Conservation (phyloP, 2,888 invertebrate genomes). For the Nomada fabriciana region DNA sequence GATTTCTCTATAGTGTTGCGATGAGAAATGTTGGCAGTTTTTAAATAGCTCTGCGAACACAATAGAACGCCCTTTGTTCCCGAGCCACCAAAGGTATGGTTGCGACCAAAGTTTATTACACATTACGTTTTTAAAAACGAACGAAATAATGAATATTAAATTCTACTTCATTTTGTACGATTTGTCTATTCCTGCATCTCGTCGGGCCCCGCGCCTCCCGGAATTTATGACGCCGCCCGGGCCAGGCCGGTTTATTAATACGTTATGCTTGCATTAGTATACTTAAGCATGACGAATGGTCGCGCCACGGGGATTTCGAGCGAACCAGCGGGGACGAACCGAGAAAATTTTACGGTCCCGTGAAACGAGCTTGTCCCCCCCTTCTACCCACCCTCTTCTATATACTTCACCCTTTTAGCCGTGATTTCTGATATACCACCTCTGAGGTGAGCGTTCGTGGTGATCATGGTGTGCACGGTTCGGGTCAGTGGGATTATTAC, state of each 20-base stretch:
- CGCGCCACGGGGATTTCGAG: slow-evolving; percentile 77
- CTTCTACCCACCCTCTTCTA: not conserved
- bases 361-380: slow-evolving; percentile 39
- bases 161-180: no score
- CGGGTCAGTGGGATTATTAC: slow-evolving; percentile 58
- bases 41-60: no score
- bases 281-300: slow-evolving; percentile 84
- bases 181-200: no score
- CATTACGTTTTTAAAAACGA: no score
- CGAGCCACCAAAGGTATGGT: no score
- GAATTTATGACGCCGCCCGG: slow-evolving; percentile 77
- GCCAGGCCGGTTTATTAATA: slow-evolving; percentile 81
- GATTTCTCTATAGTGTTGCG: no score
- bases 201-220: slow-evolving; percentile 67
- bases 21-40: no score
- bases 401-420: not conserved
- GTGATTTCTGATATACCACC: not conserved
- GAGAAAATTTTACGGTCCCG: slow-evolving; percentile 65
- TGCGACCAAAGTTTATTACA: no score
- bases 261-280: slow-evolving; percentile 83
- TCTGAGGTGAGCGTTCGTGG: not conserved
- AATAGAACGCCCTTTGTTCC: no score
- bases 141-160: no score
- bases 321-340: slow-evolving; percentile 44
- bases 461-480: not conserved